Evolutionary conservation across 2,888 invertebrate species (phyloP), one percentile per base, ranked within the genome.

Genomic region (Nymphalis c-album): DNA sequence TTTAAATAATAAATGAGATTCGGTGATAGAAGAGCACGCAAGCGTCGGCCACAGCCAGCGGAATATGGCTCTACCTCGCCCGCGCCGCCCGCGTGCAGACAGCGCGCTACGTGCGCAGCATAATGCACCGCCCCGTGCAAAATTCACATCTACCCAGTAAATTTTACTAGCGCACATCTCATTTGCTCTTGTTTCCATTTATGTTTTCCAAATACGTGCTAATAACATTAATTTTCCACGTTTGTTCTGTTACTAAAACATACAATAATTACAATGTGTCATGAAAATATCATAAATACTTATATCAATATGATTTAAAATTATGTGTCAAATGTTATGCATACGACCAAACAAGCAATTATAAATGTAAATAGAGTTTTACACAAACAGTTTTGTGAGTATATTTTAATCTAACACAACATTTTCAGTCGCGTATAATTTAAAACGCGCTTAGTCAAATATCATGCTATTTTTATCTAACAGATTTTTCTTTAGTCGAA

Each of bases 121-220:
- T 92, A 92, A 88, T 90, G 87, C 89, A 85, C 81, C 79, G 78
- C 80, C 82, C 86, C 81, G 86, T 90, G 84, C 88, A 88, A 91
- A 90, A 91, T 91, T 91, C 89, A 89, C 91, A 88, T 89, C 89
- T 88, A 88, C 87, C 86, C 80, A 80, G 84, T 85, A 80, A 87
- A 90, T 89, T 90, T 90, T 87, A 85, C 88, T 85, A 81, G 81
- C 85, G 84, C 85, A 80, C 88, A 88, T 88, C 87, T 89, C 90
- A 89, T 91, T 90, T 90, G 85, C 85, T 88, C 86, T 86, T 87
- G 87, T 89, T 89, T 84, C 82, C 77, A 66, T 59, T 72, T 72
- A 67, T 71, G 76, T 78, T 80, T 77, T 74, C 86, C 85, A 87
- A 88, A 84, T 85, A 83, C 81, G 70, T 62, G 64, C 63, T 60